Evolutionary conservation across 2,113 vertebrate genomes (phyloP), one percentile per base, ranked within the genome.

Genomic region (Lagopus muta): DNA sequence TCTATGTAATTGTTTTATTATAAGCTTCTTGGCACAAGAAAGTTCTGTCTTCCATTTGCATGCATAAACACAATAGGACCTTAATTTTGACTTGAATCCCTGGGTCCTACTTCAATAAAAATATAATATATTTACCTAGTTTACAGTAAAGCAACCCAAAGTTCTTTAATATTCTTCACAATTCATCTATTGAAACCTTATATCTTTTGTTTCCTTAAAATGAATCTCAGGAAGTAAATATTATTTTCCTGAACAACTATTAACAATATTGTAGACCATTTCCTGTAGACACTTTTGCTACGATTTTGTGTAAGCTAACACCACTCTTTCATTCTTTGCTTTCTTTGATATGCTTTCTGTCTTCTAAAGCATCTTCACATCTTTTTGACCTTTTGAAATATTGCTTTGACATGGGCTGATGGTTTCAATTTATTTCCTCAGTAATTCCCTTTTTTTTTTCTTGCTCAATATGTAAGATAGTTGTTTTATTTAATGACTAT

Each of bases 41-140:
- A 14, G 30, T 47, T 30, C 13, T 78, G 11, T 67, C 34, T 83
- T 27, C 45, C 43, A 67, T 72, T 48, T 64, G 9, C 47, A 77
- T 65, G 75, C 65, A 27, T 77, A 74, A 89, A 88, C 55, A 96
- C 32, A 92, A 86, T 3, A 89, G 50, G 27, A 92, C 24, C 38
- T 71, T 67, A 82, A 67, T 91, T 88, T 81, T 81, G 1, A 74
- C 43, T 75, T 55, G 30, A 72, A 76, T 62, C n/a, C 38, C 58
- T 58, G 9, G 2, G 7, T 87, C 16, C 66, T 72, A 20, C 38
- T 89, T 13, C n/a, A 82, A 62, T 48, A 60, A 45, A 93, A 74
- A 47, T 9, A 61, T 61, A 11, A 70, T 54, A 6, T 82, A 62
- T 89, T 93, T 81, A 87, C 64, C 60, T 66, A 1, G 10, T 71